phyloP scores from a whole-genome alignment of 2,113 vertebrate genomes.

The Deroptyus accipitrinus region DNA sequence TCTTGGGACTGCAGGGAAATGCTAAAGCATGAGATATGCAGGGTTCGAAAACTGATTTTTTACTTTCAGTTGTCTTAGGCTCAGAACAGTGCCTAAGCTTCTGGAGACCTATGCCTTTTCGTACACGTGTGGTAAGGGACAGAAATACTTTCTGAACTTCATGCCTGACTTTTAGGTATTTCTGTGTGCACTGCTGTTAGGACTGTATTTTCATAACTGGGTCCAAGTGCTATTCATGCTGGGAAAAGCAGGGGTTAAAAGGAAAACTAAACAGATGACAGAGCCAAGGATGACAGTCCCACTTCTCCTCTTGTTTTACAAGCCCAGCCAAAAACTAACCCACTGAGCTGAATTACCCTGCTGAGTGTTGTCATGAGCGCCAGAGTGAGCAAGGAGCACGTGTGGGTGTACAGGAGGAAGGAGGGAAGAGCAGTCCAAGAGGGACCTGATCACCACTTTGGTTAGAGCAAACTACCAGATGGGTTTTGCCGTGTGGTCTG shows the following conservation, averaged over 20 bases:
- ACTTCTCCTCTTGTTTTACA: neutral
- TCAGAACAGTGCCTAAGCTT: neutral
- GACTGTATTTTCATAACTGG: neutral
- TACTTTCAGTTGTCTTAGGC: neutral
- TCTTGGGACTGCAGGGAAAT: neutral
- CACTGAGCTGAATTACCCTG: neutral
- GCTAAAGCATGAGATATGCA: neutral
- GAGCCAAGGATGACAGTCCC: slow-evolving; percentile 8
- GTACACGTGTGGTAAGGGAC: rapidly evolving
- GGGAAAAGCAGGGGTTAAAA: slow-evolving; percentile 28
- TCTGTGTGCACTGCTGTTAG: neutral
- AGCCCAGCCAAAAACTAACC: neutral
- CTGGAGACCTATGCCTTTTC: neutral
- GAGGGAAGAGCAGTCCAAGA: neutral
- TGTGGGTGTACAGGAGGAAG: slow-evolving; percentile 1
- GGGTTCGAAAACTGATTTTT: neutral
- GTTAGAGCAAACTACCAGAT: slow-evolving; percentile 3
- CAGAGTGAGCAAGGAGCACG: neutral
- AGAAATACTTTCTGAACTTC: neutral
- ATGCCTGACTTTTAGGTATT: neutral
- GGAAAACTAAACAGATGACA: neutral
- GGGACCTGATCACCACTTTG: neutral
- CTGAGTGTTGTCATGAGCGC: neutral
- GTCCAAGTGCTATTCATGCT: neutral
- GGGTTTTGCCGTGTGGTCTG: neutral